phyloP scores from a whole-genome alignment of 1,140 invertebrate species.

The Drosophila busckii region DNA sequence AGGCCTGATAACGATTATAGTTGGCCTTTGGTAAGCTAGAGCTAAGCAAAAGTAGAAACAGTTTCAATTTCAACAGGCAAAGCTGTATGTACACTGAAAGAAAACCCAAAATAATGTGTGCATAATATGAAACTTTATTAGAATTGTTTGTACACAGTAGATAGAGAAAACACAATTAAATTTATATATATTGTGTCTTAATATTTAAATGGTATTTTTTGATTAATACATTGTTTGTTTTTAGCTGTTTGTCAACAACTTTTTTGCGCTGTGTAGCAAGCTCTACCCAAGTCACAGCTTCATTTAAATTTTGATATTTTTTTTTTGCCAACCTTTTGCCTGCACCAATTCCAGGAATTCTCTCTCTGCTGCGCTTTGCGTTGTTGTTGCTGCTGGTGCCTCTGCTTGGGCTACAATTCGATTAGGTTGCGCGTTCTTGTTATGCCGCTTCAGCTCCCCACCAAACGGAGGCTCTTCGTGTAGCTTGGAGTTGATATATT shows the following conservation, averaged over 20 bases:
- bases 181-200: no score
- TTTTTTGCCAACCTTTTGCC: slow-evolving; percentile 42
- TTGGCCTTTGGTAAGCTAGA: slow-evolving; percentile 62
- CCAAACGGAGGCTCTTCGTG: no score
- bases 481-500: slow-evolving; percentile 47
- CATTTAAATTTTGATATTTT: slow-evolving; percentile 59
- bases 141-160: no score
- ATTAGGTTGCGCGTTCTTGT: slow-evolving; percentile 47
- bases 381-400: slow-evolving; percentile 14
- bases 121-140: no score
- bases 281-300: slow-evolving; percentile 43
- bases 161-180: no score
- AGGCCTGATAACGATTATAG: slow-evolving; percentile 35
- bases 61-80: no score
- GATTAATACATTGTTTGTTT: not conserved
- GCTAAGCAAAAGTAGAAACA: no score
- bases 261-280: not conserved
- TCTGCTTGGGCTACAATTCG: slow-evolving; percentile 48
- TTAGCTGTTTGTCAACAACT: slow-evolving; percentile 2
- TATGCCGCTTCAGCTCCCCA: no score
- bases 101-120: no score
- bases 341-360: slow-evolving; percentile 53
- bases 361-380: slow-evolving; percentile 21
- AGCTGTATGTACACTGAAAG: no score
- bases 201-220: no score